Evolutionary conservation across 2,797 vertebrate genomes (phyloP), one percentile per base, ranked within the genome.

Genomic region (Benthosema pterotum): DNA sequence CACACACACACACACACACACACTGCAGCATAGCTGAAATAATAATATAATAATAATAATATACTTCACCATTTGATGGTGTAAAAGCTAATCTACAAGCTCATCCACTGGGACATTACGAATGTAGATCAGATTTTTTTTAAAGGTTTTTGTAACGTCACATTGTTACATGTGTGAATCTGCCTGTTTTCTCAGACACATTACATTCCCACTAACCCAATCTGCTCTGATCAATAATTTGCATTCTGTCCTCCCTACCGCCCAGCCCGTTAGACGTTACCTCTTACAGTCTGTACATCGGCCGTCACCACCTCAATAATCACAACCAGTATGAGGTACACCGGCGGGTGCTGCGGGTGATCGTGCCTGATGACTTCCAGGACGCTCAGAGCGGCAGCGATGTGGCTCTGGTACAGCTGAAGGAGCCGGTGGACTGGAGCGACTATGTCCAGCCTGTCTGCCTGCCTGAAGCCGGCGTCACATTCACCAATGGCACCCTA

Each of bases 381-480:
- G 78, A 81, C 49, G 80, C 85, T 46, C 79, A 85, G 42, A 68
- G 75, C 11, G 87, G 87, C 1, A 79, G 80, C 0, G 91, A 92
- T 0, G 73, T 92, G 42, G 87, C 89, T 43, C 73, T 91, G 57
- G 78, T 91, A 15, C 72, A 90, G 66, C 64, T 91, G 42, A 60
- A 71, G 13, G 11, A 5, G 1, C 76, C 78, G 0, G 80, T 90
- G 56, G 51, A 43, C 46, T 90, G 82, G 78, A 82, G 68, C 13
- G 56, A 65, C 12, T 48, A 79, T 19, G 80, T 91, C 58, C 78
- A 83, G 18, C 87, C 90, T 0, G 80, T 90, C 74, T 91, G 90
- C 14, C n/a, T 91, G 60, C 86, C 88, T 0, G 72, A 75, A 32
- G 17, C 75, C 15, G 67, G 63, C 0, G 42, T 81, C 3, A 0